These are phyloP conservation scores for Macropus fuliginosus DNA, from an alignment of 2,797 vertebrate species.

Conservation along the genomic window DNA sequence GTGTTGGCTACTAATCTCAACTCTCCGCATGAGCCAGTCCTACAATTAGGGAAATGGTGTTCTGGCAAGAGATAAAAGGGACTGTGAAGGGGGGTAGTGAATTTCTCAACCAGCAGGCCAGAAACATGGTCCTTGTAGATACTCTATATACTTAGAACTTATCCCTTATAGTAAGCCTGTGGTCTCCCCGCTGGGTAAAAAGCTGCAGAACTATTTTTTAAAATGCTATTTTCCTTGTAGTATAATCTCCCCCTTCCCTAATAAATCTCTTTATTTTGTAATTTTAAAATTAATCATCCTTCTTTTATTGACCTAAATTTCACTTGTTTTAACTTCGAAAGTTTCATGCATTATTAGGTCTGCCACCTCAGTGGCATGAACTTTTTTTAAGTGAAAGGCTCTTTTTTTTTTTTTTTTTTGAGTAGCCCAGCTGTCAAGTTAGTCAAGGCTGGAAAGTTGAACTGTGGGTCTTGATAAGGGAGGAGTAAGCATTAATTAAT, in stretches of 20 bases:
- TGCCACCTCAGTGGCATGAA: too few relatives aligned
- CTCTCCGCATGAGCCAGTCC: background rate
- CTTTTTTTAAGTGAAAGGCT: too few relatives aligned
- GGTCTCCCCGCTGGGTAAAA: background rate
- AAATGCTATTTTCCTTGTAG: background rate
- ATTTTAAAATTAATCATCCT: conserved; percentile 3
- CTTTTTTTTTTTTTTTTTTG: background rate
- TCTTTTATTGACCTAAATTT: background rate
- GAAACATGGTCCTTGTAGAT: background rate
- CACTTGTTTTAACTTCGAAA: background rate
- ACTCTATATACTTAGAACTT: background rate
- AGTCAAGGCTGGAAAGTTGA: background rate
- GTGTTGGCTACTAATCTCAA: background rate
- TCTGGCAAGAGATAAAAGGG: background rate
- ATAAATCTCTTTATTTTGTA: background rate
- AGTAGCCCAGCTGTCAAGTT: background rate
- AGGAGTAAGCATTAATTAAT: too few relatives aligned
- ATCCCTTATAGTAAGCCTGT: background rate
- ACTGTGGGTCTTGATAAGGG: background rate
- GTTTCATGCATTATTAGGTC: too few relatives aligned
- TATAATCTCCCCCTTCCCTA: background rate
- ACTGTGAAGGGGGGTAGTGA: background rate
- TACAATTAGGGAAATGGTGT: background rate
- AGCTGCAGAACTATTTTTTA: background rate
- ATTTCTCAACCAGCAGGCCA: background rate